Evolutionary conservation across 2,113 vertebrate species (phyloP).

Genomic region (Lamprologus ornatipinnis): DNA sequence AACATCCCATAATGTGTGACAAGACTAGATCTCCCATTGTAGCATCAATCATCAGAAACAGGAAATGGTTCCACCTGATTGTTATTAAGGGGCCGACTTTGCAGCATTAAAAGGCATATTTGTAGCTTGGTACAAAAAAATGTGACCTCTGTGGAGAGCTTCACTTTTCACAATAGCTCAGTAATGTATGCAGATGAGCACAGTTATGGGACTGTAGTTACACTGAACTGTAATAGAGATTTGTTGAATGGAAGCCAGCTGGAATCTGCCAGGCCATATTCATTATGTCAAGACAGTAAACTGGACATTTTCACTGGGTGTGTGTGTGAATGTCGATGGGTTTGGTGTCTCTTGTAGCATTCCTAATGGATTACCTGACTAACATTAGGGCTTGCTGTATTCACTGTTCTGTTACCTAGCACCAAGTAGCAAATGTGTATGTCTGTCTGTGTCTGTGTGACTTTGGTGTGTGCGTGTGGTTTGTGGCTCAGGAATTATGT

Average conservation of each 20-base stretch:
- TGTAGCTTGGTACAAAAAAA: neutral
- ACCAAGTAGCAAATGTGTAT: neutral
- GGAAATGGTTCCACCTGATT: neutral
- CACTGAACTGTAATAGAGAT: neutral
- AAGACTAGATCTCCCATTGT: neutral
- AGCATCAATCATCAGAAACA: neutral
- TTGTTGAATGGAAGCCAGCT: neutral
- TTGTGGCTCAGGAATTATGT: neutral
- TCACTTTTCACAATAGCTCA: neutral
- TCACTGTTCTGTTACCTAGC: neutral
- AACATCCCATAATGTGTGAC: neutral
- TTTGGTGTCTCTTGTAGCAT: neutral
- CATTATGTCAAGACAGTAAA: neutral
- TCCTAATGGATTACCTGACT: neutral
- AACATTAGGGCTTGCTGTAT: neutral
- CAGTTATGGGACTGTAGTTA: neutral
- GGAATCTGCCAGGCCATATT: neutral
- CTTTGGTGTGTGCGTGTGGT: neutral
- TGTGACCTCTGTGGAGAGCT: neutral
- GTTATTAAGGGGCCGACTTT: neutral
- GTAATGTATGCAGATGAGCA: neutral
- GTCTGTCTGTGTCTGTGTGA: neutral
- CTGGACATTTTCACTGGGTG: neutral
- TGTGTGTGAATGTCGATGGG: neutral
- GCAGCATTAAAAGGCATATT: neutral